These are phyloP conservation scores for Dendroctonus ponderosae DNA, from an alignment of 1,140 invertebrate genomes.

Conservation along the genomic window DNA sequence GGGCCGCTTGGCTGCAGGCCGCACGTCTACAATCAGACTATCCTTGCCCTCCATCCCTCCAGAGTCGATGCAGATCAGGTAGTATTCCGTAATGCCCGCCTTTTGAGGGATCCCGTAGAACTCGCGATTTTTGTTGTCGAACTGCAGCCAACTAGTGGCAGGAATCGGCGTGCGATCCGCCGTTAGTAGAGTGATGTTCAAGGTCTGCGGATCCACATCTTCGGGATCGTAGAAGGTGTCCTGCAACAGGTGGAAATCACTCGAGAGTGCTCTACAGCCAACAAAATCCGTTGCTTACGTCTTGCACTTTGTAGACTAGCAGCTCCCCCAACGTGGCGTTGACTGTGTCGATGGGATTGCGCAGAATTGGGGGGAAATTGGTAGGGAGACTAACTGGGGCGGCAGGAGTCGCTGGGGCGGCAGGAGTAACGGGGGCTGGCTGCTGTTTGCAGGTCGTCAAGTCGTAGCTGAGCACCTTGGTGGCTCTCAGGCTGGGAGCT, in stretches of 20 bases:
- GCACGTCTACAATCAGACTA: conserved; percentile 75
- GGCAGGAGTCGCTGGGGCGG: conserved; percentile 47
- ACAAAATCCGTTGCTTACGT: conserved; percentile 55
- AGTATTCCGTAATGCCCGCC: conserved; percentile 71
- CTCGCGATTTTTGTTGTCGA: conserved; percentile 84
- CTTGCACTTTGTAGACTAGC: conserved; percentile 75
- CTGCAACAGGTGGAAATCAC: conserved; percentile 48
- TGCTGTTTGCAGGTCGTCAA: conserved; percentile 62
- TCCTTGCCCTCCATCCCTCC: conserved; percentile 71
- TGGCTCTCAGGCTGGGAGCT: conserved; percentile 63
- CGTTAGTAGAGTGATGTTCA: conserved; percentile 72
- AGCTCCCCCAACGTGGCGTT: conserved; percentile 77
- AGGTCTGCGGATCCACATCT: conserved; percentile 70
- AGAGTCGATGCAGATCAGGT: conserved; percentile 71
- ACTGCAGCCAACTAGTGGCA: conserved; percentile 80
- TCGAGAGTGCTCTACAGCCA: background rate
- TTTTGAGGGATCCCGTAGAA: conserved; percentile 83
- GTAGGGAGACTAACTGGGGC: conserved; percentile 57
- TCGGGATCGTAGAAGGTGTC: conserved; percentile 90
- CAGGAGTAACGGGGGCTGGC: conserved; percentile 51
- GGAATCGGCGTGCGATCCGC: conserved; percentile 68
- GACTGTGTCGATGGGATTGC: conserved; percentile 82
- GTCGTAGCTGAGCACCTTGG: conserved; percentile 61
- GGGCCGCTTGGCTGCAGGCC: conserved; percentile 52
- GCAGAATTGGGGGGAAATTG: conserved; percentile 71